These are phyloP conservation scores for Pseudochirops corinnae DNA, from an alignment of 2,797 vertebrate genomes.

Conservation along the genomic window DNA sequence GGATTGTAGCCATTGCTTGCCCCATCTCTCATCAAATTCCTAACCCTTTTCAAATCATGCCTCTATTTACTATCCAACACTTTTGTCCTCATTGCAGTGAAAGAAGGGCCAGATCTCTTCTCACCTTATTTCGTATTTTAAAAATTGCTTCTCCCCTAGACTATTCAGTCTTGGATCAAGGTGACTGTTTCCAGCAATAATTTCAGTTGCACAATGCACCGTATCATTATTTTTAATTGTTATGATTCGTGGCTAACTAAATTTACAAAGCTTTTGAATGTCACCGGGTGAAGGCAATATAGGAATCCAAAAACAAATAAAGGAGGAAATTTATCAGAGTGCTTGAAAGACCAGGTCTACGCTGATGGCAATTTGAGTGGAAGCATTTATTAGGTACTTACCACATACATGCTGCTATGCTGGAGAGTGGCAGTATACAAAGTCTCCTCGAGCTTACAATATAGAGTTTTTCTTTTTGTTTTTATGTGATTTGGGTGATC, in stretches of 20 bases:
- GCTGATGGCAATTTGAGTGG: background rate
- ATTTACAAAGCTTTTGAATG: conserved; percentile 32
- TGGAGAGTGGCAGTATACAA: background rate
- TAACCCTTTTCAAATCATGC: background rate
- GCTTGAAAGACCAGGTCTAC: background rate
- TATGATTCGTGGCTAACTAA: background rate
- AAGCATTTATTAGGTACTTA: background rate
- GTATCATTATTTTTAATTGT: background rate
- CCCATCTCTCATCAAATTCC: background rate
- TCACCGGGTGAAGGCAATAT: background rate
- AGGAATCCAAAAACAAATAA: background rate
- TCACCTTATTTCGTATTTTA: background rate
- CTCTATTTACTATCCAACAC: rapidly evolving
- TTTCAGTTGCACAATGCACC: background rate
- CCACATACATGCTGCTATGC: background rate
- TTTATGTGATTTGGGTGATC: background rate
- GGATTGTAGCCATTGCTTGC: conserved; percentile 45
- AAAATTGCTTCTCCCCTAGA: background rate
- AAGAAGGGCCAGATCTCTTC: background rate
- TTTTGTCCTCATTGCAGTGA: background rate
- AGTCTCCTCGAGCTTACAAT: background rate
- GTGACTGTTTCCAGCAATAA: background rate
- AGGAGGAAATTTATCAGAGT: background rate
- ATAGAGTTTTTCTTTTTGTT: background rate
- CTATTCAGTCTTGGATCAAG: background rate